Conservation (phyloP, 1,140 invertebrate genomes). For the Aphis gossypii region DNA sequence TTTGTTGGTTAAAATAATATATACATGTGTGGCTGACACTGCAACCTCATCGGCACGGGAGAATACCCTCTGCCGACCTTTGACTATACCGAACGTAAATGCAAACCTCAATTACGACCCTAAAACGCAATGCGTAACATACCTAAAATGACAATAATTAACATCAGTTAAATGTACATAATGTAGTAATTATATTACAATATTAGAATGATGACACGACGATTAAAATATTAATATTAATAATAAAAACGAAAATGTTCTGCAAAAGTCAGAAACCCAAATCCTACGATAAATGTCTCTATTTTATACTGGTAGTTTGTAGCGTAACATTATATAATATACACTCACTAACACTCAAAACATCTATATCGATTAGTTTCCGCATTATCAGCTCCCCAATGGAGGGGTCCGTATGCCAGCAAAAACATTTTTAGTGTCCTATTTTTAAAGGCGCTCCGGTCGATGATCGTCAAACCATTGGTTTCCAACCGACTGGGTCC, state of each 20-base stretch:
- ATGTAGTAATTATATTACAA: neutral
- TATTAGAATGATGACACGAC: neutral
- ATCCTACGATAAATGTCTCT: neutral
- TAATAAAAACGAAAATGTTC: neutral
- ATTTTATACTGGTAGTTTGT: neutral
- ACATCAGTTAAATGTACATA: conserved; percentile 17
- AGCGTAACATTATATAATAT: neutral
- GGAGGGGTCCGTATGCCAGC: neutral
- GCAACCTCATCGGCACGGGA: neutral
- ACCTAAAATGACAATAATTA: neutral
- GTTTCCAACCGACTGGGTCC: conserved; percentile 22
- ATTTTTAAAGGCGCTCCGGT: conserved; percentile 35
- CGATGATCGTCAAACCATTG: conserved; percentile 32
- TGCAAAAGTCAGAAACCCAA: neutral
- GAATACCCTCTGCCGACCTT: neutral
- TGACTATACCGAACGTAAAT: conserved; percentile 21
- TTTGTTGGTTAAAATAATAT: conserved; percentile 13
- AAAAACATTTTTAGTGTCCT: conserved; percentile 30
- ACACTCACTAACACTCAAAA: neutral
- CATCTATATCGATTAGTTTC: conserved; percentile 37
- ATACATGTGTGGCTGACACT: neutral
- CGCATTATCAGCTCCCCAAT: neutral
- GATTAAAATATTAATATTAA: neutral
- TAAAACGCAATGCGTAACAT: neutral
- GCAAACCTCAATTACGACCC: conserved; percentile 25